Base-by-base conservation (phyloP, 2,113 vertebrate genomes). In the Coregonus clupeaformis region DNA sequence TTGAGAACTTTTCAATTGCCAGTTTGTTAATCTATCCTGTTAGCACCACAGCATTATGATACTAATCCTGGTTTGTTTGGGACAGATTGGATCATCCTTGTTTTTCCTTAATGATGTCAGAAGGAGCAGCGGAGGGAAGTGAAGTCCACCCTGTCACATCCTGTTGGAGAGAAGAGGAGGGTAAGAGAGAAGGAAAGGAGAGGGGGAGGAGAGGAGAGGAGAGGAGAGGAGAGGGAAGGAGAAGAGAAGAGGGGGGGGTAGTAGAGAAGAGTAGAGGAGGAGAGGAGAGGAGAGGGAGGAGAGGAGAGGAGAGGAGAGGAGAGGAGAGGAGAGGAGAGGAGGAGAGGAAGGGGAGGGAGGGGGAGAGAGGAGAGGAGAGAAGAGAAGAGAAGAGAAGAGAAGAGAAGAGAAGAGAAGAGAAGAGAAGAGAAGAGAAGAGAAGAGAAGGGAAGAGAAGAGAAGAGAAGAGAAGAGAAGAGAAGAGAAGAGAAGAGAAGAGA, bases 291-390 rank as follows among this genome's bases (percentile, higher is more conserved):
- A 20, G 16, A 59, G 57, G 20, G n/a, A 22, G 3, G 57, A 22
- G 57, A 20, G 3, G n/a, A 9, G n/a, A 7, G 0, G 14, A 3
- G n/a, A n/a, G n/a, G 52, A 0, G 1, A 11, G 1, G 1, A 1
- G 5, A 2, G 57, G 20, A 16, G 6, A 5, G 6, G 6, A 6
- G 36, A 42, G 6, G 36, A 42, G 36, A 9, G 11, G 55, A 9
- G 11, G 4, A 16, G 14, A 16, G 55, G 11, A 9, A 57, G 57
- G 1, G 2, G 55, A 57, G 47, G n/a, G n/a, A n/a, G n/a, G n/a
- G n/a, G n/a, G n/a, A n/a, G n/a, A 52, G 49, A 52, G 49, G 16
- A n/a, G 11, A 4, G 20, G 16, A 18, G 14, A 59, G 55, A 5
- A n/a, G 20, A n/a, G 32, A 0, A 6, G 32, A 32, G 32, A 7